Conservation (phyloP, 2,113 vertebrate species). For the Solenodon paradoxus region DNA sequence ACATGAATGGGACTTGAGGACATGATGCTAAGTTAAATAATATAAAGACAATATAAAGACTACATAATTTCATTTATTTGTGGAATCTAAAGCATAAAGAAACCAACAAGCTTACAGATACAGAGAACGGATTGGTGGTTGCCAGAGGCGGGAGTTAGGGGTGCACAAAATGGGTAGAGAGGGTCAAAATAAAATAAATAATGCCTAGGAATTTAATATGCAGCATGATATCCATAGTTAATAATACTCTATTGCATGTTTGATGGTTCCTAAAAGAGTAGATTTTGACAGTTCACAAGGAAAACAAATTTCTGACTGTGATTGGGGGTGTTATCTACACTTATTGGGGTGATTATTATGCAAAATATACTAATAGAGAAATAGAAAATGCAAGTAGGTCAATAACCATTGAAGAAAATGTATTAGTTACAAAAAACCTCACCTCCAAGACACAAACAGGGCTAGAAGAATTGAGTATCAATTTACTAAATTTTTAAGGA, state of each 20-base stretch:
- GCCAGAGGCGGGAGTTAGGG: no score
- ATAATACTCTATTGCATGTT: background rate
- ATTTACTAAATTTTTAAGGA: background rate
- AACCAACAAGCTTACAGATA: no score
- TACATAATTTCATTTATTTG: no score
- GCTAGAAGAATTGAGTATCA: background rate
- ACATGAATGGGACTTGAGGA: no score
- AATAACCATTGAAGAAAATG: background rate
- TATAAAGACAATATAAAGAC: no score
- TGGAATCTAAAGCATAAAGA: no score
- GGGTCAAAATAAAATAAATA: no score
- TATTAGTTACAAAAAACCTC: background rate
- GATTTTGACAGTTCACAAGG: background rate
- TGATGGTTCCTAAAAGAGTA: background rate
- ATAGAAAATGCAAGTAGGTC: background rate
- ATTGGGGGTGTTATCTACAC: background rate
- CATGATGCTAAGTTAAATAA: no score
- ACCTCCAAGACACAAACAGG: background rate
- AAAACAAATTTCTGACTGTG: background rate
- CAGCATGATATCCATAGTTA: no score
- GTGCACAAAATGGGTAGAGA: no score
- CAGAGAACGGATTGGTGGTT: no score
- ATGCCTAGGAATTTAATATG: no score
- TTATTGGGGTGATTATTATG: background rate
- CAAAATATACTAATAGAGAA: background rate